Evolutionary conservation across 2,888 invertebrate species (phyloP), one percentile per base, ranked within the genome.

Genomic region (Uropetala carovei): DNA sequence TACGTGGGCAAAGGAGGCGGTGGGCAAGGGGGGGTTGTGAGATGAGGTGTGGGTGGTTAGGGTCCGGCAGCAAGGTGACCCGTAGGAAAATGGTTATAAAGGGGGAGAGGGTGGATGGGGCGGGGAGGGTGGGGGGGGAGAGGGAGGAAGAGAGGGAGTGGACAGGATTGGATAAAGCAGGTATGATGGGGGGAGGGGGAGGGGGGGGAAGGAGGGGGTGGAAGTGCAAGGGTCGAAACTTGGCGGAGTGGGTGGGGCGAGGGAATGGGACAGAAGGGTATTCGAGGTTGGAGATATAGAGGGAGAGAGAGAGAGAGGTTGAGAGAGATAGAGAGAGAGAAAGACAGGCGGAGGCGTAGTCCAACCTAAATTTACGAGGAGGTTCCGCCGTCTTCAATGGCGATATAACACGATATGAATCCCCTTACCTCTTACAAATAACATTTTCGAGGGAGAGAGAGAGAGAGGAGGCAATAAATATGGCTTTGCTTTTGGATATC

Each of bases 401-500:
- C 83, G 83, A 83, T 18, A 13, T 83, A 43, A 43, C 83, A 57
- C 83, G 83, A 83, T 83, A 83, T 83, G 83, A 83, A 43, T 57
- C 83, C 85, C 85, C 59, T 58, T 0, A 30, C 82, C 30, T 3
- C 82, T 5, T 30, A 30, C 86, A 60, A 86, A 60, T 30, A 60
- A 86, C 86, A 30, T 60, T 86, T 75, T 60, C 86, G 60, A 5
- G 18, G 60, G 27, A 82, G 82, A 5, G 82, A 82, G 82, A 30
- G 30, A 43, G 5, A 13, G n/a, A 11, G 64, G 64, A 43, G 11
- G 86, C 86, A 59, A 86, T 86, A 86, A 86, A 86, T 86, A 86
- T 86, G 86, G 86, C 86, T 82, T 82, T 82, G 82, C 82, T 86
- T 86, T 86, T 16, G 60, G 86, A 86, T 86, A 86, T 86, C 86